Percentiles rank a stretch among this genome's conserved stretches.
Evolutionary conservation across 2,113 vertebrate species (phyloP).

Genomic region (Oreochromis niloticus): DNA sequence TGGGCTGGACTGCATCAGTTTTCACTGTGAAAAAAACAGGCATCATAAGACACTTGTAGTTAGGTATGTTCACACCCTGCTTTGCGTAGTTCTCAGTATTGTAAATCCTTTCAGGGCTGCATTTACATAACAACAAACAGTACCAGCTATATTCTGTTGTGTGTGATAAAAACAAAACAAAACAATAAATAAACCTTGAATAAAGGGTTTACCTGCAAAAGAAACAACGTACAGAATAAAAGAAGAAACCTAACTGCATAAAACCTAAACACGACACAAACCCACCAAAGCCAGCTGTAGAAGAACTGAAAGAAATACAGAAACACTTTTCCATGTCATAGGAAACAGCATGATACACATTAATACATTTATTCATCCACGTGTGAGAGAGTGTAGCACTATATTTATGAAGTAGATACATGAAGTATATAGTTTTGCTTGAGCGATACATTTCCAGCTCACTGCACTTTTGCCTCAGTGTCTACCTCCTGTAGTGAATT

Average conservation of each 20-base stretch:
- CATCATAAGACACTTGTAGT: neutral
- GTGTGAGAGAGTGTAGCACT: neutral
- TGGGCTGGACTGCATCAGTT: neutral
- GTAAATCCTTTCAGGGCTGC: neutral
- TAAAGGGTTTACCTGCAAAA: neutral
- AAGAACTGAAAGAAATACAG: neutral
- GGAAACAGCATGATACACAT: neutral
- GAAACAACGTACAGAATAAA: neutral
- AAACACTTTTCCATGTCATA: rapidly evolving
- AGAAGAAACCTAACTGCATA: neutral
- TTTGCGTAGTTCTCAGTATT: neutral
- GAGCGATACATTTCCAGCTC: neutral
- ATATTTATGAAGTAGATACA: neutral
- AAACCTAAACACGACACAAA: neutral
- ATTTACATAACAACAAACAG: neutral
- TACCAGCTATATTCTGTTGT: neutral
- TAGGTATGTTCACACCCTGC: neutral
- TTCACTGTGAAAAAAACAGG: neutral
- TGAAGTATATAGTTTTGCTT: neutral
- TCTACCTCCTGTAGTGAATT: neutral
- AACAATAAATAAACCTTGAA: neutral
- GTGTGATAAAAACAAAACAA: neutral
- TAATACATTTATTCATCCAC: neutral
- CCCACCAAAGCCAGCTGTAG: neutral
- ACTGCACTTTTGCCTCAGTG: neutral